Base-by-base conservation (phyloP, 1,140 invertebrate species). In the Drosophila bocki region DNA sequence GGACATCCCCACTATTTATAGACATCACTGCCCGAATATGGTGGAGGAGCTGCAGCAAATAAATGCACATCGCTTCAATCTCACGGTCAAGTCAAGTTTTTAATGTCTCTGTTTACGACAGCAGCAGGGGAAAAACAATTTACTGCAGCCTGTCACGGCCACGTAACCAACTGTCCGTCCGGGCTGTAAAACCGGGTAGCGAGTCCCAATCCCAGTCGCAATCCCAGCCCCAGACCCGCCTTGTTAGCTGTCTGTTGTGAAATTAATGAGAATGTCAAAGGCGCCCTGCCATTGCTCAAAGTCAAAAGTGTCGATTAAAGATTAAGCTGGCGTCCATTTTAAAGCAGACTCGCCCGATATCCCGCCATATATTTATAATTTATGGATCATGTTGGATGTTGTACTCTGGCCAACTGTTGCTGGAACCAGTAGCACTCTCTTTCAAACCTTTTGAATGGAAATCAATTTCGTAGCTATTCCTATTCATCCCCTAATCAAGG, bases 241-340 rank as follows among this genome's bases (percentile, higher is more conserved):
- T 19, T 19, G 50, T 7, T 45, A 19, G 33, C 62, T 76, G 74
- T 77, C 62, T 69, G 57, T 59, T 79, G 53, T 42, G 59, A 79
- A 78, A 79, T 78, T 78, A 78, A 78, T 78, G 75, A 78, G 64
- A 78, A 70, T 78, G 75, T 63, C 57, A 78, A 78, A 78, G 59
- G 58, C 58, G 41, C 48, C 48, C 48, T 69, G 57, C 60, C 59
- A 65, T 64, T 35, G 48, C 63, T 59, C 61, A 75, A 68, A 78
- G 75, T 77, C 74, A 78, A 78, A 78, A 78, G 65, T 78, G 63
- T 78, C 75, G 58, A 78, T 78, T 78, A 78, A 78, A 78, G 75
- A 78, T 78, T 71, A 53, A 78, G 56, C 50, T 68, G 33, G 39
- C 53, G 68, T 48, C 37, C 69, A 72, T 71, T 29, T 59, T 37